A percentile compares a stretch with the other conserved stretches of the same genome.
phyloP scores from a whole-genome alignment of 2,888 invertebrate species.

The Artemia sinica region DNA sequence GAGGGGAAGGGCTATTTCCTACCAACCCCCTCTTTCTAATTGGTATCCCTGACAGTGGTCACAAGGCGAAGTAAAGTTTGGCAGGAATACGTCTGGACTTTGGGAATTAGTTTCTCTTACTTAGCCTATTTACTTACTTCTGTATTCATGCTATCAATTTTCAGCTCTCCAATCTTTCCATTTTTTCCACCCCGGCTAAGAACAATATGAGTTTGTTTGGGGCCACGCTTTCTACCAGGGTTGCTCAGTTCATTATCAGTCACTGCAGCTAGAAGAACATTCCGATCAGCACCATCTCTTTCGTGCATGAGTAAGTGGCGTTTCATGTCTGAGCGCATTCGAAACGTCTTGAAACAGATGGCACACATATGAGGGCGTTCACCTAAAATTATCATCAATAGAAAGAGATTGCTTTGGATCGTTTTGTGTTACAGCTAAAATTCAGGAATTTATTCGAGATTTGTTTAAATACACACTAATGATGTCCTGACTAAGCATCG shows the following conservation, averaged over 20 bases:
- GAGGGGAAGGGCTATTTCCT: no score
- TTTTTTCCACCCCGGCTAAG: constrained; percentile 7
- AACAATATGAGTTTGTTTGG: constrained; percentile 11
- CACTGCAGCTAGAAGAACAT: constrained; percentile 16
- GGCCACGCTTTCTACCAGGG: not conserved
- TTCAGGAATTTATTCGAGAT: not conserved
- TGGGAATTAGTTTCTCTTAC: no score
- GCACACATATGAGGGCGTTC: constrained; percentile 26
- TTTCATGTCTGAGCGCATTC: constrained; percentile 63
- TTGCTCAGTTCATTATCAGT: not conserved
- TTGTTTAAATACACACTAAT: not conserved
- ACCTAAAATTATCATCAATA: constrained; percentile 20
- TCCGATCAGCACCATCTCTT: constrained; percentile 22
- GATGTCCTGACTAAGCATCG: not conserved
- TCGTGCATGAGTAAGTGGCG: constrained; percentile 55
- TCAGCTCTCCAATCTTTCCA: not conserved
- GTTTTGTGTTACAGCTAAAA: not conserved
- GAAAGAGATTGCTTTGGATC: not conserved
- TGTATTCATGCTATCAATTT: constrained; percentile 8
- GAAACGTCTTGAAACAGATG: constrained; percentile 60
- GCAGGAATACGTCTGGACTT: no score
- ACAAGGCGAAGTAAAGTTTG: no score
- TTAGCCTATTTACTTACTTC: not conserved
- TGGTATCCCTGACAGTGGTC: no score
- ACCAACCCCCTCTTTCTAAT: no score